Conservation (phyloP, 1,140 invertebrate genomes). For the Drosophila truncata region DNA sequence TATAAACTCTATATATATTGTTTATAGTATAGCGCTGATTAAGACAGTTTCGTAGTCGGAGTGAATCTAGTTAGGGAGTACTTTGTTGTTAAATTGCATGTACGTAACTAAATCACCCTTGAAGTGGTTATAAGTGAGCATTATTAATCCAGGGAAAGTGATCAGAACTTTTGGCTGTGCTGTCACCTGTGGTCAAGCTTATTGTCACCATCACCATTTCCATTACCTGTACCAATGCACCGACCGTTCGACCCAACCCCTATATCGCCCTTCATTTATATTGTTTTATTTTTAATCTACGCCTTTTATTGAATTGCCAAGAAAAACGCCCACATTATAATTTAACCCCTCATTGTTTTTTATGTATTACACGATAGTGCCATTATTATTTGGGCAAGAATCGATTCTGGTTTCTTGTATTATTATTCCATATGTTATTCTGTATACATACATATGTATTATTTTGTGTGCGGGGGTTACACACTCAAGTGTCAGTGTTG, state of each 20-base stretch:
- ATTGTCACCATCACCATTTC: neutral
- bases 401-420: neutral
- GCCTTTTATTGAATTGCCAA: conserved; percentile 18
- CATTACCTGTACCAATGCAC: neutral
- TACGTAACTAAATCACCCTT: conserved; percentile 26
- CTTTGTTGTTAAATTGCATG: conserved; percentile 24
- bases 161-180: conserved; percentile 30
- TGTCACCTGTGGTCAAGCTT: conserved; percentile 34
- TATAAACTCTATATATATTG: conserved; percentile 8
- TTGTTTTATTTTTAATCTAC: neutral
- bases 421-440: conserved; percentile 10
- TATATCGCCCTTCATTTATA: conserved; percentile 1
- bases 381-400: conserved; percentile 12
- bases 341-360: conserved; percentile 24
- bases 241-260: neutral
- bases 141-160: conserved; percentile 20
- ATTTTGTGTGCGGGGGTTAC: neutral
- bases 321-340: conserved; percentile 37
- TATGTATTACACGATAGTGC: conserved; percentile 1
- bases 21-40: conserved; percentile 28
- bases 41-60: conserved; percentile 10
- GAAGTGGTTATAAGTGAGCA: conserved; percentile 1
- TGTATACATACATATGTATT: neutral
- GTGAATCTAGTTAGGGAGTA: conserved; percentile 18
- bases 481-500: conserved; percentile 3